Evolutionary conservation across 2,113 vertebrate genomes (phyloP).

Genomic region (Chinchilla lanigera): DNA sequence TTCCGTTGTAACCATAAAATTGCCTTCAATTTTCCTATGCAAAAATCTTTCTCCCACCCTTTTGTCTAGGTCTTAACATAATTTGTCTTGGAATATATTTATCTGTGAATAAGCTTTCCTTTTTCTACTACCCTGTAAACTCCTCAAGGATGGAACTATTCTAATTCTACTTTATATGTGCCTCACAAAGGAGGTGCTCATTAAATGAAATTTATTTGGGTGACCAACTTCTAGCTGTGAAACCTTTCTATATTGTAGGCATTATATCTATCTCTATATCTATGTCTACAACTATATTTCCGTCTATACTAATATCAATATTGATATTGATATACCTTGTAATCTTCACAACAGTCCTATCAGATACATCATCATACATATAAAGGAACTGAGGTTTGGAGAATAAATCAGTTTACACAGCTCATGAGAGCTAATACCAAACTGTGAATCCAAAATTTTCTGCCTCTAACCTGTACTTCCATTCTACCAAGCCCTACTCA

Average conservation of each 20-base stretch:
- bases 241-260: neutral
- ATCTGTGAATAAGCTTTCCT: neutral
- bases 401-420: neutral
- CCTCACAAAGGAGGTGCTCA: neutral
- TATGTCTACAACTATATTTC: neutral
- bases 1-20: neutral
- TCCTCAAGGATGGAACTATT: neutral
- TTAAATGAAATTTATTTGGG: neutral
- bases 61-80: neutral
- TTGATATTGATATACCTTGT: neutral
- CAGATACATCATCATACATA: neutral
- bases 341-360: neutral
- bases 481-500: neutral
- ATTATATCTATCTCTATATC: neutral
- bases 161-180: neutral
- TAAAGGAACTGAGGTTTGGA: neutral
- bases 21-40: conserved; percentile 36
- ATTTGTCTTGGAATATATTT: neutral
- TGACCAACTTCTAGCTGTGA: neutral
- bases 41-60: neutral
- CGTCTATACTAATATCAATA: neutral
- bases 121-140: neutral
- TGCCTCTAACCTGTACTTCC: neutral
- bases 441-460: neutral
- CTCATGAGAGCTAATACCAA: neutral